These are phyloP conservation scores for Opisthocomus hoazin DNA, from an alignment of 2,113 vertebrate genomes.

Conservation along the genomic window DNA sequence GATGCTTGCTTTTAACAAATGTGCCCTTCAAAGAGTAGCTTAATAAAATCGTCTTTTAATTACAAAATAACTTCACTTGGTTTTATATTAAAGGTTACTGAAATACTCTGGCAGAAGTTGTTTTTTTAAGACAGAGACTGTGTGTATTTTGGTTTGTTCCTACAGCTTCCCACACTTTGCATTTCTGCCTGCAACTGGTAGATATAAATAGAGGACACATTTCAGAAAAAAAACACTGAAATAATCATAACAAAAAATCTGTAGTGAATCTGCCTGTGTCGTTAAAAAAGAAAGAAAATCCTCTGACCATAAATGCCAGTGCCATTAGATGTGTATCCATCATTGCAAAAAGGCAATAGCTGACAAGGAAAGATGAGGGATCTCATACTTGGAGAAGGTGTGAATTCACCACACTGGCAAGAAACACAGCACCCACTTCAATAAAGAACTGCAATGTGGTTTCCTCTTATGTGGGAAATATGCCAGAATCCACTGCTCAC, in stretches of 20 bases:
- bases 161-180: background rate
- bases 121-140: background rate
- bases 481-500: background rate
- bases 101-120: background rate
- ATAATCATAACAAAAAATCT: background rate
- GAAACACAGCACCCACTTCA: background rate
- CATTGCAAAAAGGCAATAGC: background rate
- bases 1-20: background rate
- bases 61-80: background rate
- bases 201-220: background rate
- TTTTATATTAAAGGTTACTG: background rate
- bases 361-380: background rate
- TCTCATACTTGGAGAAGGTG: background rate
- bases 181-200: background rate
- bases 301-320: background rate
- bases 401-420: background rate
- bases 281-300: background rate
- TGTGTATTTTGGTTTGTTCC: background rate
- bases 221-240: background rate
- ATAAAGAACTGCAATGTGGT: background rate
- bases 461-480: background rate
- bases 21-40: background rate
- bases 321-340: background rate
- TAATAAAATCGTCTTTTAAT: background rate
- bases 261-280: background rate